Base-by-base conservation (phyloP, 2,888 invertebrate species). In the Drosophila limbata region DNA sequence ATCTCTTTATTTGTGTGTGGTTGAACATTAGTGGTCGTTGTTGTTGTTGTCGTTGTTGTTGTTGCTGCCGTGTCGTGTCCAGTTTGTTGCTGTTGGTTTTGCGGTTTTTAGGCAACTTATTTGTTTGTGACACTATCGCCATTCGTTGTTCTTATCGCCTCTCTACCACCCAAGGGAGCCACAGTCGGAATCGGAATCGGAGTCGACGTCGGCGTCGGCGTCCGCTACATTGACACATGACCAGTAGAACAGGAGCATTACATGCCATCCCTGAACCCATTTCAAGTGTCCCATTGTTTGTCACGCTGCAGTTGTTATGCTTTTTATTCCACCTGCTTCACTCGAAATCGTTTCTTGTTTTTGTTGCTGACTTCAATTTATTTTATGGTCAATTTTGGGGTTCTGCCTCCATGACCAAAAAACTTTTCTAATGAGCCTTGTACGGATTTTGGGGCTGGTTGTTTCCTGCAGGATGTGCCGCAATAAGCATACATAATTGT, bases 101-200 rank as follows among this genome's bases (percentile, higher is more conserved):
- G 86, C 76, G 86, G 86, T 69, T 81, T 84, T 77, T 84, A 71
- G 85, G 81, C 77, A 87, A 84, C 79, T 82, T 87, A 88, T 86
- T 88, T 87, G 87, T 82, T 74, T 88, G 84, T 60, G 84, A 82
- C 87, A 86, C 80, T 76, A 79, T 86, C 80, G 80, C 73, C 53
- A 51, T 68, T 65, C 79, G 81, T 61, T 69, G 69, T 69, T 76
- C 73, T 81, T 81, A 83, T 83, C 86, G 67, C 57, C 60, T 45
- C 65, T 59, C 50, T 60, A 15, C 52, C 47, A 40, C 69, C 73
- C 78, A 47, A 42, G 64, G 73, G 76, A 76, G 28, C 28, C 44
- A 17, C 40, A 67, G 51, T 50, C 60, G 40, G n/a, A 28, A 8
- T 44, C 37, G 40, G 11, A 45, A 11, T 44, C 37, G 40, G 11